Evolutionary conservation across 1,140 invertebrate species (phyloP), one percentile per base, ranked within the genome.

Genomic region (Drosophila nikananu): DNA sequence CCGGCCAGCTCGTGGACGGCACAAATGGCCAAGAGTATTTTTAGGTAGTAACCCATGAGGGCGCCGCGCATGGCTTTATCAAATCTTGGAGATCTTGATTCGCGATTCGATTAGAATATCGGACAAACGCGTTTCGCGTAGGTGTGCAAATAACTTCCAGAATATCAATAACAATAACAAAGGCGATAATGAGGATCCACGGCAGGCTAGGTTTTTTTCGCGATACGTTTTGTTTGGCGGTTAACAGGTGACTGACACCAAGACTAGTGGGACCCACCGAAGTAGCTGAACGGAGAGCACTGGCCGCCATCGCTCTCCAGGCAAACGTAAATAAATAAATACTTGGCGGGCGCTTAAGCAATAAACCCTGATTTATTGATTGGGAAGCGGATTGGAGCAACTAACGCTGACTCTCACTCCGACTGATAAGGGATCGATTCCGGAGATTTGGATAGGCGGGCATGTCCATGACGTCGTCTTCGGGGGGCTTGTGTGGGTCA

Each of bases 361-460:
- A 79, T 89, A 81, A 79, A 84, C 74, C 78, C 75, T 87, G 84
- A 87, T 87, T 87, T 87, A 87, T 81, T 79, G 66, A 46, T 52
- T 39, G 61, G 60, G 37, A 19, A 59, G 67, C 32, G 55, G 63
- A 80, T 73, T 35, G 66, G 49, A 57, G 41, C 60, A 35, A 30
- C 55, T 71, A 52, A 54, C 42, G 23, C 25, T 37, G 54, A 39
- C 25, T 41, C 48, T 73, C 44, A 23, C 30, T 72, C n/a, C 21
- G 13, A 78, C 74, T 81, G 82, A 86, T 86, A 79, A 64, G 58
- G 57, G 73, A 10, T 48, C 51, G 46, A 41, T 51, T 25, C 54
- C 25, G 3, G 62, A 49, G 46, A 58, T 21, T 57, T 61, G 48
- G 21, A 21, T 30, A 57, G 42, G 32, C 15, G 62, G 60, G 41